A percentile compares a stretch with the other conserved stretches of the same genome.
phyloP scores from a whole-genome alignment of 1,140 invertebrate genomes.

The Alviniconcha marisindica region DNA sequence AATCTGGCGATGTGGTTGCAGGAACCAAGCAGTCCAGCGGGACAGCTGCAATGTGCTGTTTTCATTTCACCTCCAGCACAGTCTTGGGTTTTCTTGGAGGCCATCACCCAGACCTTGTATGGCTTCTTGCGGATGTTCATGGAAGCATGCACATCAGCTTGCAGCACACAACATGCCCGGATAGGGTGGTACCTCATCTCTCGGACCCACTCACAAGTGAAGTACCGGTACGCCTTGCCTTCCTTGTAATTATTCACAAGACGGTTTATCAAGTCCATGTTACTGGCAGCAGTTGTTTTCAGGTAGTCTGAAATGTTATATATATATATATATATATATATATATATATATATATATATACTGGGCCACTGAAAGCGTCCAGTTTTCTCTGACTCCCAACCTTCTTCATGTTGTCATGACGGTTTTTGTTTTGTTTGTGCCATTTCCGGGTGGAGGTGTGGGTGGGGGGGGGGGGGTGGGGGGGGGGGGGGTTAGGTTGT shows the following conservation, averaged over 20 bases:
- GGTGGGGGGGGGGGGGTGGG: no score
- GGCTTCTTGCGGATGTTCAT: not conserved
- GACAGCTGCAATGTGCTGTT: conserved; percentile 15
- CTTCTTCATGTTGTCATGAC: no score
- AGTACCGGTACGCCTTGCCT: conserved; percentile 48
- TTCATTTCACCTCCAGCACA: not conserved
- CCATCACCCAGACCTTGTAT: not conserved
- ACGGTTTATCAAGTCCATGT: not conserved
- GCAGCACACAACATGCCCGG: not conserved
- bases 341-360: no score
- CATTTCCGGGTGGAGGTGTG: no score
- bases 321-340: no score
- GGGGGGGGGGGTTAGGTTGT: no score
- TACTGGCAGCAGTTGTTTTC: no score
- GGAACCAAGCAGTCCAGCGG: conserved; percentile 28
- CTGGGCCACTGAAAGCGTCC: no score
- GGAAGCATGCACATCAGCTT: not conserved
- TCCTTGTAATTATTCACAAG: conserved; percentile 41
- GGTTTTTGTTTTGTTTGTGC: no score
- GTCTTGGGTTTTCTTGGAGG: not conserved
- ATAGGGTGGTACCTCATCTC: conserved; percentile 41
- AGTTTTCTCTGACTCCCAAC: no score
- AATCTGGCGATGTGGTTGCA: conserved; percentile 36
- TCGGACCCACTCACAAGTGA: conserved; percentile 38
- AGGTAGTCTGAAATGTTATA: no score